Evolutionary conservation across 2,888 invertebrate species (phyloP), one percentile per base, ranked within the genome.

Genomic region (Macrophya annulata): DNA sequence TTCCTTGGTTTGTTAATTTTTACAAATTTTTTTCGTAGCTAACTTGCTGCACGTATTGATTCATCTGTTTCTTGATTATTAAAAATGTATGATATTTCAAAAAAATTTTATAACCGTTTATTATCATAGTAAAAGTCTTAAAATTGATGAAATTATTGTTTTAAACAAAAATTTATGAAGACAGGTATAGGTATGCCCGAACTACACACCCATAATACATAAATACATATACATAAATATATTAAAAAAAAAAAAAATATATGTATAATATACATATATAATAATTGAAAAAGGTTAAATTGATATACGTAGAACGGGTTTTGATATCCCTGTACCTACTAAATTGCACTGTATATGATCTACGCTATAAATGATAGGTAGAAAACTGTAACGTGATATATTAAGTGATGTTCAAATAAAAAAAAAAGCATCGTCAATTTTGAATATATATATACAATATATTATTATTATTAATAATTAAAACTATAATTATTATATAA

Each of bases 401-500:
- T 83, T 86, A 86, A 86, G 31, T 71, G 79, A 72, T 79, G 72
- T 40, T 77, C 83, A 87, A 85, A 86, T 81, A 79, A 85, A 68
- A 81, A 55, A 65, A 68, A 65, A 51, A 87, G 82, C 85, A 86
- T 62, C 85, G 85, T 85, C 85, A 86, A 85, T 82, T 85, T 85
- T 82, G 76, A 84, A 86, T 48, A 74, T 48, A 74, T 25, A 43
- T 74, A 21, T 76, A 85, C 79, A 85, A 79, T 87, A n/a, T n/a
- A n/a, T n/a, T n/a, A n/a, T n/a, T n/a, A 84, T 84, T 48, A 85
- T 82, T 79, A 85, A 86, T 76, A 85, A 79, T 79, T 85, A 85
- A 59, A 81, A 55, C 55, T 21, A 85, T 45, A 25, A 81, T 71
- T 84, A 79, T 43, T n/a, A n/a, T n/a, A n/a, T n/a, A n/a, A 85